Base-by-base conservation (phyloP, 2,888 invertebrate species). In the Hyalella azteca region DNA sequence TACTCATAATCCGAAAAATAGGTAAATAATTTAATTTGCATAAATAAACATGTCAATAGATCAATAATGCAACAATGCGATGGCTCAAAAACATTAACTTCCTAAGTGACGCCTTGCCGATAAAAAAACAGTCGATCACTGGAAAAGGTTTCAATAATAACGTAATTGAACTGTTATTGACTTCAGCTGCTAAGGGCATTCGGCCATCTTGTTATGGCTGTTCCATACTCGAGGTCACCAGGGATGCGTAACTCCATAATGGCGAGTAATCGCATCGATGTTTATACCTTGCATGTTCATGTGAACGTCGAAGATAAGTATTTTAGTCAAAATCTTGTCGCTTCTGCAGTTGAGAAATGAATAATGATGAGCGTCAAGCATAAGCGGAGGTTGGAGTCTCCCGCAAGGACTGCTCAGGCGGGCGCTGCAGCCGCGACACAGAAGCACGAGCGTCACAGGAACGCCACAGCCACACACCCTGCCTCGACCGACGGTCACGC, bases 321-420 rank as follows among this genome's bases (percentile, higher is more conserved):
- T n/a, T 5, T 26, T 22, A 54, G 29, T 5, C 50, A 54, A 54
- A 26, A 54, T 26, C 26, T 13, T 26, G 11, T 54, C 26, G 54
- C 29, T 26, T 54, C 11, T 26, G 1, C 22, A 26, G 54, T 54
- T 29, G 13, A 19, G 22, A 22, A 54, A 22, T 22, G 26, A 54
- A 54, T 54, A 13, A n/a, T n/a, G 54, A 54, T 29, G 26, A 22
- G 54, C 22, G 26, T 54, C 19, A 26, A 54, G 36, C 32, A 36
- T 36, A 15, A 66, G 19, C 11, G 66, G 36, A 66, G 66, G 66
- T 66, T 66, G 66, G 66, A 66, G 66, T 66, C 66, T 66, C 66
- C 66, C 66, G 36, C 32, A 66, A 36, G 66, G 36, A 66, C 36
- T 36, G 39, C 66, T 36, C 66, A 66, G 36, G 7, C 36, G 29